Percentiles rank a stretch among this genome's conserved stretches.
Conservation (phyloP, 2,113 vertebrate genomes). For the Plotosus lineatus region DNA sequence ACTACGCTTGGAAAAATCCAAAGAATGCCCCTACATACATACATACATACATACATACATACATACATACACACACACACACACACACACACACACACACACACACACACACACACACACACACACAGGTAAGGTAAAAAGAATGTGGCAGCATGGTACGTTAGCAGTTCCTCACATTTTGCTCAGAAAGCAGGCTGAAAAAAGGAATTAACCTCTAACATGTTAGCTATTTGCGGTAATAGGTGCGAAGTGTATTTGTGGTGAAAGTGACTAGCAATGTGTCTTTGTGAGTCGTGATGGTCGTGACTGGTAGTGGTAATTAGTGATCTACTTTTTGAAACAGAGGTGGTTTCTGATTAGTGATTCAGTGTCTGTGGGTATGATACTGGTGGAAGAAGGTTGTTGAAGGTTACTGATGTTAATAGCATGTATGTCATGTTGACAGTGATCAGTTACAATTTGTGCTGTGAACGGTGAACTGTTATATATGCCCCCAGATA, state of each 20-base stretch:
- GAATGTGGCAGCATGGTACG: not conserved
- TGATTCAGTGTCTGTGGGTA: not conserved
- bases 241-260: not conserved
- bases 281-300: not conserved
- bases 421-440: not conserved
- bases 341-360: not conserved
- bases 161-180: not conserved
- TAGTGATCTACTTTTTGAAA: not conserved
- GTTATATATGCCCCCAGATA: not conserved
- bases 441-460: not conserved
- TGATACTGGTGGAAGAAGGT: not conserved
- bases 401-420: not conserved
- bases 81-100: conserved; percentile 29
- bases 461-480: not conserved
- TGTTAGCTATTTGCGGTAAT: not conserved
- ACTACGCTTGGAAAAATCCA: conserved; percentile 86
- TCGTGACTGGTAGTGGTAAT: not conserved
- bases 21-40: conserved; percentile 72
- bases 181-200: not conserved
- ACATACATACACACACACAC: not conserved
- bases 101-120: not conserved
- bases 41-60: conserved; percentile 27
- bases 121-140: not conserved
- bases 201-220: no score
- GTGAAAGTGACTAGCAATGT: not conserved